These are phyloP conservation scores for Notothenia coriiceps DNA, from an alignment of 2,113 vertebrate species.

Conservation along the genomic window DNA sequence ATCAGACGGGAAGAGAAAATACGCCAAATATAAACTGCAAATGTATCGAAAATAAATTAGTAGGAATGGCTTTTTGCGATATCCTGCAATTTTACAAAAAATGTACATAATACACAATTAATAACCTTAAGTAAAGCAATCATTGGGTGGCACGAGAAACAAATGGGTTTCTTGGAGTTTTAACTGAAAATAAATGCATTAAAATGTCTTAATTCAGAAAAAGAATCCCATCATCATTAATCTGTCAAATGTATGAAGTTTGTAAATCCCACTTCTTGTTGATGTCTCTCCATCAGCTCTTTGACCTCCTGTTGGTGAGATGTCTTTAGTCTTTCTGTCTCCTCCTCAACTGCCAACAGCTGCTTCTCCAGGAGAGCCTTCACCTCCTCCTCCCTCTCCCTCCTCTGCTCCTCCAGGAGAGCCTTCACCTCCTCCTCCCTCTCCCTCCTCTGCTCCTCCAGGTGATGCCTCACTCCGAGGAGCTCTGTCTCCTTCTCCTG, in stretches of 20 bases:
- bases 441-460: constrained; percentile 69
- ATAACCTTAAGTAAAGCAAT: neutral
- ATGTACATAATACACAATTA: neutral
- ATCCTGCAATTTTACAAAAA: neutral
- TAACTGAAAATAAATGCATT: no score
- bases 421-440: constrained; percentile 65
- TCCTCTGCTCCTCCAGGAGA: constrained; percentile 68
- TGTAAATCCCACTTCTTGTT: constrained; percentile 70
- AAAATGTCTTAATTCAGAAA: neutral
- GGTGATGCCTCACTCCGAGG: constrained; percentile 45
- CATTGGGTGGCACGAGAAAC: neutral
- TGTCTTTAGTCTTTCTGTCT: constrained; percentile 49
- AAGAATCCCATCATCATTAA: neutral
- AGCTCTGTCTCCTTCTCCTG: constrained; percentile 80
- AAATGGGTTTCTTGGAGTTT: neutral
- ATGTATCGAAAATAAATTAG: no score
- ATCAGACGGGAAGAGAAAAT: neutral
- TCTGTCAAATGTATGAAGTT: neutral
- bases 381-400: no score
- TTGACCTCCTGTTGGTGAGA: constrained; percentile 72
- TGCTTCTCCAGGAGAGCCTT: constrained; percentile 67
- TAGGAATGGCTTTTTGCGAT: no score
- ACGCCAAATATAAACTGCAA: neutral
- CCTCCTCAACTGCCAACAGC: constrained; percentile 65
- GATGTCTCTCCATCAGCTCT: constrained; percentile 70